phyloP scores from a whole-genome alignment of 2,888 invertebrate species.

The Leptopilina drosophilae region DNA sequence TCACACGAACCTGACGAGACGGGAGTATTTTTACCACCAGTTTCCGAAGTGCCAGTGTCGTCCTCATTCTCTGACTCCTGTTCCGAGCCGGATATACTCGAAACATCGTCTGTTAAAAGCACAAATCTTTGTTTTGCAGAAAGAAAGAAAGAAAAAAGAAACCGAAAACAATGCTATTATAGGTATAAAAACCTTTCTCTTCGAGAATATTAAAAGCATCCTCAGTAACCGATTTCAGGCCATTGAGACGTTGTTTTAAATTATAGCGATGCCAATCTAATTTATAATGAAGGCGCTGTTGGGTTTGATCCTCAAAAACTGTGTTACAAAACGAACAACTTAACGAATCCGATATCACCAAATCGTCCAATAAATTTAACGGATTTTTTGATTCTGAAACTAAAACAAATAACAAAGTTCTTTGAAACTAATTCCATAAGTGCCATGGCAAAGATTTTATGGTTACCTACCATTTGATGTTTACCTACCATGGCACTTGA shows the following conservation, averaged over 20 bases:
- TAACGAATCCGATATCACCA: constrained; percentile 76
- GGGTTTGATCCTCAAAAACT: constrained; percentile 79
- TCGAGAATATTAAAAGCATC: constrained; percentile 79
- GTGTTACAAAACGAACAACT: constrained; percentile 79
- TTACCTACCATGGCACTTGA: no score
- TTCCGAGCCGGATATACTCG: constrained; percentile 84
- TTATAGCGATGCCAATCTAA: constrained; percentile 92
- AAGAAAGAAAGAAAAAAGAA: no score
- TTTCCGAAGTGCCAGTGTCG: constrained; percentile 66
- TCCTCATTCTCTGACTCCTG: constrained; percentile 76
- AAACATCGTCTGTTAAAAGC: constrained; percentile 79
- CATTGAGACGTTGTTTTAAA: constrained; percentile 84
- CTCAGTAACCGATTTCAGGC: constrained; percentile 79
- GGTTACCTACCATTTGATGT: no score
- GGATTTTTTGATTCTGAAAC: constrained; percentile 65
- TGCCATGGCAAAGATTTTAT: no score
- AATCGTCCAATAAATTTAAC: constrained; percentile 69
- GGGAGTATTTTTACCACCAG: constrained; percentile 50
- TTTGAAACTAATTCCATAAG: not conserved
- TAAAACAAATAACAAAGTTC: constrained; percentile 18
- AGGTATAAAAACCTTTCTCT: constrained; percentile 67
- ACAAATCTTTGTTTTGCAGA: no score
- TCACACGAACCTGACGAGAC: constrained; percentile 65
- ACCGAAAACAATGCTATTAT: not conserved
- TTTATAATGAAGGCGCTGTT: constrained; percentile 87